Conservation (phyloP, 2,113 vertebrate genomes). For the Probosciger aterrimus region DNA sequence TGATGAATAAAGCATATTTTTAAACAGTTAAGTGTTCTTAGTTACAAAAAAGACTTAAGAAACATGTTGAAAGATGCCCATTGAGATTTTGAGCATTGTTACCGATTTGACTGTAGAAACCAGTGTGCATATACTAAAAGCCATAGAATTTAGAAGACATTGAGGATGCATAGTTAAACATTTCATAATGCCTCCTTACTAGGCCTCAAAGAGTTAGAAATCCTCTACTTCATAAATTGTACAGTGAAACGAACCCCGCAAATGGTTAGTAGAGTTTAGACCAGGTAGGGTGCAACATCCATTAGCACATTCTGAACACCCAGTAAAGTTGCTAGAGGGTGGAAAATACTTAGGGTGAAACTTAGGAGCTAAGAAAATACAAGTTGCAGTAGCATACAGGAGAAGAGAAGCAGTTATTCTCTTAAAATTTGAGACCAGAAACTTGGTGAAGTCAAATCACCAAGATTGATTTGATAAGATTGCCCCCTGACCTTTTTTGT, state of each 20-base stretch:
- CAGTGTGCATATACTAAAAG: neutral
- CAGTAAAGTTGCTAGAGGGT: neutral
- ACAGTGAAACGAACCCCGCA: neutral
- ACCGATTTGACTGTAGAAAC: neutral
- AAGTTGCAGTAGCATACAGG: neutral
- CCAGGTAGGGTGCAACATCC: rapidly evolving
- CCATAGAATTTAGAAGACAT: neutral
- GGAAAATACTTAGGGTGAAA: neutral
- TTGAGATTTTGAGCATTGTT: neutral
- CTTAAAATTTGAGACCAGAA: neutral
- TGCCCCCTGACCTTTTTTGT: neutral
- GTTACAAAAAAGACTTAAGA: neutral
- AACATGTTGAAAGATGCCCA: neutral
- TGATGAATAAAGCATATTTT: neutral
- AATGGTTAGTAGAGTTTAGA: neutral
- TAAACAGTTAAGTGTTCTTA: neutral
- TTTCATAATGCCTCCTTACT: neutral
- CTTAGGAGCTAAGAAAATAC: neutral
- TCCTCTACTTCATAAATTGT: neutral
- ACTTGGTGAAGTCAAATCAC: neutral
- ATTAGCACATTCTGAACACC: neutral
- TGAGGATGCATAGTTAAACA: neutral
- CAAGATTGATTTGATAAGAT: neutral
- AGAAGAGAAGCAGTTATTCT: neutral
- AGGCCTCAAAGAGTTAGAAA: neutral